A percentile compares a stretch with the other conserved stretches of the same genome.
These are phyloP conservation scores for Anagrus nilaparvatae DNA, from an alignment of 1,140 invertebrate species.

Conservation along the genomic window DNA sequence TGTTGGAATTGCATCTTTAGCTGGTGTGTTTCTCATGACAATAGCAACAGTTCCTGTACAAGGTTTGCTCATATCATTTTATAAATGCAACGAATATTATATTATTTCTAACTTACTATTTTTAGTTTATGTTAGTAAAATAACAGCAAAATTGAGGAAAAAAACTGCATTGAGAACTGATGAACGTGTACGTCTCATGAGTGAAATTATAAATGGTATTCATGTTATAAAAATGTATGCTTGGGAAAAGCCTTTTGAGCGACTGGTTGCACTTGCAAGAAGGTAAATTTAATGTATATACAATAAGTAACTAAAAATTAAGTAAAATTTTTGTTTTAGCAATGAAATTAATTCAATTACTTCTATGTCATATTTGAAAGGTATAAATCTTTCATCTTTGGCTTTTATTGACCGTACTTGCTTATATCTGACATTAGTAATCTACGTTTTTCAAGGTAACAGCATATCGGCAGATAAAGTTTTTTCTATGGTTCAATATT, in stretches of 20 bases:
- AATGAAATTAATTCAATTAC: constrained; percentile 57
- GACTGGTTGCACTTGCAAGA: constrained; percentile 42
- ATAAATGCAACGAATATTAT: constrained; percentile 3
- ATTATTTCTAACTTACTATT: background rate
- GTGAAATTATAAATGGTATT: constrained; percentile 70
- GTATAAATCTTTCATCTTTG: constrained; percentile 54
- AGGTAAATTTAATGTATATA: constrained; percentile 41
- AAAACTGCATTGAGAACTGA: constrained; percentile 57
- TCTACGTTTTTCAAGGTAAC: constrained; percentile 53
- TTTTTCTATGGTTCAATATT: constrained; percentile 63
- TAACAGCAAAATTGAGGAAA: constrained; percentile 46
- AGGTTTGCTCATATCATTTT: constrained; percentile 32
- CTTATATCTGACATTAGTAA: constrained; percentile 60
- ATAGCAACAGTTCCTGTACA: constrained; percentile 55
- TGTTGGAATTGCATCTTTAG: constrained; percentile 46
- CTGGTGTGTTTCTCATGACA: constrained; percentile 48
- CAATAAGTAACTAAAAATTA: background rate
- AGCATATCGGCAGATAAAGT: constrained; percentile 55
- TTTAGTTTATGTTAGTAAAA: constrained; percentile 50
- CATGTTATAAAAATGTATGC: constrained; percentile 68
- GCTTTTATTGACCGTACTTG: constrained; percentile 61
- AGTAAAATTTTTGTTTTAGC: constrained; percentile 32
- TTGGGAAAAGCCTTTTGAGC: constrained; percentile 57
- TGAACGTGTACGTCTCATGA: constrained; percentile 64
- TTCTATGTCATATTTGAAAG: constrained; percentile 58